Percentiles rank a stretch among this genome's conserved stretches.
phyloP scores from a whole-genome alignment of 2,113 vertebrate genomes.

The Ophthalmolycus amberensis region DNA sequence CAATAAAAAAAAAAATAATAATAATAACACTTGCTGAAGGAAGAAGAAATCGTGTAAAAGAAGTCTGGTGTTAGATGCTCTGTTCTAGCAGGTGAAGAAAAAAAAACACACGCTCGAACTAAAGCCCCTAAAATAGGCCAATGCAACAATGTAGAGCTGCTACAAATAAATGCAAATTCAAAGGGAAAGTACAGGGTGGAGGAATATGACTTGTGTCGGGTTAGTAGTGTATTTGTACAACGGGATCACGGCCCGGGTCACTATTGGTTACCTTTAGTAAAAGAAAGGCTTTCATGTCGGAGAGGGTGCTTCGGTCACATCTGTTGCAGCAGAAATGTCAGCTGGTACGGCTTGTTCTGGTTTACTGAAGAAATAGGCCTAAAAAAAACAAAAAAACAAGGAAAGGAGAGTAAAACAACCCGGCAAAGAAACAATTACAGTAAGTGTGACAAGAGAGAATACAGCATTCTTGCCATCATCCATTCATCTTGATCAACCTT shows the following conservation, averaged over 20 bases:
- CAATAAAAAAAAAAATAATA: conserved; percentile 66
- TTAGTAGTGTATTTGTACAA: conserved; percentile 20
- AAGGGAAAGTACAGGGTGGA: neutral
- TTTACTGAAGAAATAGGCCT: conserved; percentile 94
- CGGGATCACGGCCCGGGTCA: neutral
- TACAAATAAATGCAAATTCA: neutral
- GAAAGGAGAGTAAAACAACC: neutral
- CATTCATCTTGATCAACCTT: conserved; percentile 51
- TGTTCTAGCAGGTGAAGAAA: conserved; percentile 36
- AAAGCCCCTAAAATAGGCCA: conserved; percentile 2
- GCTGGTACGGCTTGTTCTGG: conserved; percentile 62
- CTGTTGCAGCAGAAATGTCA: conserved; percentile 25
- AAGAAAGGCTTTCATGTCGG: conserved; percentile 63
- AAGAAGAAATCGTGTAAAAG: conserved; percentile 76
- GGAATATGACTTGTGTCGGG: conserved; percentile 13
- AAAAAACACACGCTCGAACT: neutral
- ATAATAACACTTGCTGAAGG: conserved; percentile 67
- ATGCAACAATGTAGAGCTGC: neutral
- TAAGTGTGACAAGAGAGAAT: conserved; percentile 17
- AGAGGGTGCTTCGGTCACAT: conserved; percentile 43
- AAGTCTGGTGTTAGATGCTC: conserved; percentile 69
- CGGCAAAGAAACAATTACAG: neutral
- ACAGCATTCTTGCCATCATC: conserved; percentile 2
- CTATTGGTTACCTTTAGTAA: conserved; percentile 64
- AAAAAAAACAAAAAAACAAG: neutral